Evolutionary conservation across 2,113 vertebrate genomes (phyloP), one percentile per base, ranked within the genome.

Genomic region (Peromyscus leucopus): DNA sequence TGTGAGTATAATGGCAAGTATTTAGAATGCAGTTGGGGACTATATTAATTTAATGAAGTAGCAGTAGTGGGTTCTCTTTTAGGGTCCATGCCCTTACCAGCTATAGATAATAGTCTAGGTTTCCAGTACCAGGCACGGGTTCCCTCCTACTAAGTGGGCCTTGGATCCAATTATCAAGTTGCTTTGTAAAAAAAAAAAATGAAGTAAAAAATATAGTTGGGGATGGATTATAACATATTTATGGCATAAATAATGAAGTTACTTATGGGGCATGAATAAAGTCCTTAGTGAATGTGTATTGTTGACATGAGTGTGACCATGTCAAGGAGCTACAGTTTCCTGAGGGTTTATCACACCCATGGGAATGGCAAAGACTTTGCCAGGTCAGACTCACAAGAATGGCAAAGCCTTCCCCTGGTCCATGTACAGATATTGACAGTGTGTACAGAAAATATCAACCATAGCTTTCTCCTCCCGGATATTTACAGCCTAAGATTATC

Each of bases 201-300:
- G 51, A 92, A 87, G 33, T 92, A 75, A 90, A 76, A 61, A 24
- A 55, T 39, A 83, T 46, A 79, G 74, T 17, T 83, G 31, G 92
- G 26, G 51, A 85, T 82, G 80, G 10, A 82, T 39, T 48, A 79
- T 4, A 92, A 16, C 7, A 61, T 92, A 88, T 86, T 96, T 95
- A 46, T 75, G 51, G 80, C 33, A 89, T 71, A 59, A 39, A 83
- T 39, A 42, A 61, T 61, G 55, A 28, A 61, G 24, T 63, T 61
- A 21, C 13, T 61, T 28, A 61, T 10, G 22, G 22, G 57, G n/a
- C 13, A 61, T 61, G 82, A 26, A 61, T 63, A 24, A 84, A 63
- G n/a, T 42, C 11, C 57, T 42, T 63, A 42, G 57, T 63, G n/a
- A 84, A 28, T 16, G 22, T 84, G 57, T 84, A 17, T 84, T 84